phyloP scores from a whole-genome alignment of 2,797 vertebrate genomes.

The Hybognathus amarus region DNA sequence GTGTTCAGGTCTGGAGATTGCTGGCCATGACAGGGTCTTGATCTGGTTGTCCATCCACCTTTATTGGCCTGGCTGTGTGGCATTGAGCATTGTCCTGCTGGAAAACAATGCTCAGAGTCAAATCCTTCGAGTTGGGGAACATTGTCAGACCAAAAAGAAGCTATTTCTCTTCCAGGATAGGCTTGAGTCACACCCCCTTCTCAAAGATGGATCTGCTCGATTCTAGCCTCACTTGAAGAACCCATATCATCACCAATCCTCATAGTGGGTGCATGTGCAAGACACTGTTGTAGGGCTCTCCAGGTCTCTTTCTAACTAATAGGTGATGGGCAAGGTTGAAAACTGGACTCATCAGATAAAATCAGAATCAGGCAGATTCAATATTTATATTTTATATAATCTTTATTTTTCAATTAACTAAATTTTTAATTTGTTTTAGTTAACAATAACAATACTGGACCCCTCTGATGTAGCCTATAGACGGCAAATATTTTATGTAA shows the following conservation, averaged over 20 bases:
- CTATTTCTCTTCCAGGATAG: background rate
- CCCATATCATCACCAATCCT: background rate
- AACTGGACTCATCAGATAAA: background rate
- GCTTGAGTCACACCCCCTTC: background rate
- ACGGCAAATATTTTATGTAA: no score
- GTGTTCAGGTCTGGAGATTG: background rate
- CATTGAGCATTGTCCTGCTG: background rate
- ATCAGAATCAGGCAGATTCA: background rate
- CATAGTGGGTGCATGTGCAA: background rate
- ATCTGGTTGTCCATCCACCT: background rate
- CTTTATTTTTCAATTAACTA: background rate
- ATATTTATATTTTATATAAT: background rate
- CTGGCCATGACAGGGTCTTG: background rate
- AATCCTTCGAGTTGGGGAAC: background rate
- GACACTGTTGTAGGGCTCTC: no score
- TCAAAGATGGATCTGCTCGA: no score
- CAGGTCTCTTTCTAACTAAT: background rate
- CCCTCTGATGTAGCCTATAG: background rate
- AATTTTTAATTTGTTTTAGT: background rate
- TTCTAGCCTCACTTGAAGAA: background rate
- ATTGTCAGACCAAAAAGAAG: background rate
- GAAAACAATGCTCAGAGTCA: no score
- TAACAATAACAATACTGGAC: background rate
- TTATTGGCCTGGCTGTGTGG: background rate
- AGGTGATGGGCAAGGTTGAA: background rate